Percentiles rank a stretch among this genome's conserved stretches.
phyloP scores from a whole-genome alignment of 2,797 vertebrate genomes.

The Hydrolagus colliei region DNA sequence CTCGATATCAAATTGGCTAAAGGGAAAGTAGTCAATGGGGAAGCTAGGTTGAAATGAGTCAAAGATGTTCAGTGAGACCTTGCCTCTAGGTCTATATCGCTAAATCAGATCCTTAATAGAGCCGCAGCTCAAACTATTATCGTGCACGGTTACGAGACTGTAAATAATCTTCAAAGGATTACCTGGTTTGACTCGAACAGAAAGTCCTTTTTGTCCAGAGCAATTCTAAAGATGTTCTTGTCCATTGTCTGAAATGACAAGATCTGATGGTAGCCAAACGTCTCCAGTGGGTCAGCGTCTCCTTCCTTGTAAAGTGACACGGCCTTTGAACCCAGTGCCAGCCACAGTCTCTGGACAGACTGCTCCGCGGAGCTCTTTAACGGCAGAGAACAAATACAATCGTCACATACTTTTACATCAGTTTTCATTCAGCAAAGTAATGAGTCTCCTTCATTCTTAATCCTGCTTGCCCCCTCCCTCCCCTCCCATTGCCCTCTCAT shows the following conservation, averaged over 20 bases:
- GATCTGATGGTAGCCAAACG: slow-evolving; percentile 76
- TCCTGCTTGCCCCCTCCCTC: neutral
- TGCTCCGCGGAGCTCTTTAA: slow-evolving; percentile 68
- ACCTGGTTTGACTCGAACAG: slow-evolving; percentile 86
- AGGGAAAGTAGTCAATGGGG: too few relatives aligned
- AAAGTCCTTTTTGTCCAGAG: slow-evolving; percentile 74
- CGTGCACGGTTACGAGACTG: too few relatives aligned
- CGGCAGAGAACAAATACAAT: slow-evolving; percentile 14
- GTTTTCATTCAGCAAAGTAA: neutral
- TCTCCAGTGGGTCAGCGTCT: slow-evolving; percentile 78
- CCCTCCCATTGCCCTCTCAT: too few relatives aligned
- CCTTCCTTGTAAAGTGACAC: slow-evolving; percentile 80
- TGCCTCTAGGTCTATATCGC: neutral
- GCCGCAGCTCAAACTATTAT: too few relatives aligned
- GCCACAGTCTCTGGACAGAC: slow-evolving; percentile 75
- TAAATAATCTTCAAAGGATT: slow-evolving; percentile 19
- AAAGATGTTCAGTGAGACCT: slow-evolving; percentile 34
- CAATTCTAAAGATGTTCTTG: slow-evolving; percentile 78
- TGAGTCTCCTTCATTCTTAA: neutral
- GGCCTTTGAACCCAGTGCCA: slow-evolving; percentile 74
- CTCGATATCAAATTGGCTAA: too few relatives aligned
- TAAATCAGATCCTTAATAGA: too few relatives aligned
- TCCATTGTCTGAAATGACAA: slow-evolving; percentile 78
- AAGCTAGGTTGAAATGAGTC: too few relatives aligned
- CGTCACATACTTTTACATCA: neutral